A percentile compares a stretch with the other conserved stretches of the same genome.
Evolutionary conservation across 2,113 vertebrate genomes (phyloP).

Genomic region (Paraplagusia blochii): DNA sequence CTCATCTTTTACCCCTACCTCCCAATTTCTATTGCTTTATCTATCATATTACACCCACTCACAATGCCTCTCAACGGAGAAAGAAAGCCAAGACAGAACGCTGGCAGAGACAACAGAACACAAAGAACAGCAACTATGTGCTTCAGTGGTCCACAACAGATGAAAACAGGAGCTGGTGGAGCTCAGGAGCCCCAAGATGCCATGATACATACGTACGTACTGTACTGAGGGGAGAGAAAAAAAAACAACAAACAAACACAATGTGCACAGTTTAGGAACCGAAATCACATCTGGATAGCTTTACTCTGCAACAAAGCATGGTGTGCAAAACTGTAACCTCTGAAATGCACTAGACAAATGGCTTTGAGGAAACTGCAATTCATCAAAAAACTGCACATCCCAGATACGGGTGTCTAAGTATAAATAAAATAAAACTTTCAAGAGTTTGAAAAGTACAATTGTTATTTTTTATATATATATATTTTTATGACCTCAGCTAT

Average conservation of each 20-base stretch:
- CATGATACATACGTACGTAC: constrained; percentile 23
- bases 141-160: constrained; percentile 71
- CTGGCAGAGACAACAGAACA: constrained; percentile 52
- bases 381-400: not conserved
- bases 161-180: constrained; percentile 53
- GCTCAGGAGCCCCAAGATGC: constrained; percentile 50
- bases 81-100: constrained; percentile 18
- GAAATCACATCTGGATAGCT: constrained; percentile 6
- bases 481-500: too few relatives aligned
- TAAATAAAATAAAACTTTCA: too few relatives aligned
- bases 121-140: constrained; percentile 73
- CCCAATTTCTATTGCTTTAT: constrained; percentile 16
- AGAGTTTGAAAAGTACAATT: too few relatives aligned
- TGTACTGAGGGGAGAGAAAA: constrained; percentile 28
- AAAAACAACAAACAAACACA: constrained; percentile 25
- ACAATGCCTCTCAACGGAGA: constrained; percentile 21
- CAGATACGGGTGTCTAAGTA: not conserved
- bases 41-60: constrained; percentile 11
- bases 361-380: not conserved
- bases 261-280: constrained; percentile 14
- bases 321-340: not conserved
- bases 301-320: not conserved
- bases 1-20: constrained; percentile 28
- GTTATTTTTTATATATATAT: too few relatives aligned
- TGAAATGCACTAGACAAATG: not conserved